These are phyloP conservation scores for Coracias cyanogaster DNA, from an alignment of 2,797 vertebrate species.

Conservation along the genomic window DNA sequence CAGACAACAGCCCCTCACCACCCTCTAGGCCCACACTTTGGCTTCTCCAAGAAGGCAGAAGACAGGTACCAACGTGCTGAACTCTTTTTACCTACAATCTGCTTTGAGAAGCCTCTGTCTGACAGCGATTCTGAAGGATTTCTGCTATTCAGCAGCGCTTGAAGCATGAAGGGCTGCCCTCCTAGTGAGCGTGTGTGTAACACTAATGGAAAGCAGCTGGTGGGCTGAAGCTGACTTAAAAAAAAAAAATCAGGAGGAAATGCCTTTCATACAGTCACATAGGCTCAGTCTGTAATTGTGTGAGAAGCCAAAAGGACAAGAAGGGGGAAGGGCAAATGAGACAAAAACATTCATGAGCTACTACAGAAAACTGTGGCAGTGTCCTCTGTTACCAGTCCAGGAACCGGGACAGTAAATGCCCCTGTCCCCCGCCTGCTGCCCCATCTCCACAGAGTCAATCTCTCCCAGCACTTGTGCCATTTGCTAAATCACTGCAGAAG, in stretches of 20 bases:
- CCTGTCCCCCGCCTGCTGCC: not conserved
- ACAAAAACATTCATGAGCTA: not conserved
- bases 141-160: slow-evolving; percentile 30
- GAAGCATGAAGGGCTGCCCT: slow-evolving; percentile 30
- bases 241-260: slow-evolving; percentile 66
- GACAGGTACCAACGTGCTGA: not conserved
- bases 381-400: not conserved
- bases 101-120: slow-evolving; percentile 30
- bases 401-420: not conserved
- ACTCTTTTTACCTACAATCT: not conserved
- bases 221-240: not conserved
- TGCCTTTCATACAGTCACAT: slow-evolving; percentile 73
- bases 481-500: not conserved
- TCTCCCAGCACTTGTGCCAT: not conserved
- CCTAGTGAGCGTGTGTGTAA: slow-evolving; percentile 39
- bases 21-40: not conserved
- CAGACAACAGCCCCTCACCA: not conserved
- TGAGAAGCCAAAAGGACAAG: slow-evolving; percentile 61
- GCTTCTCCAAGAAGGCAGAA: not conserved
- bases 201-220: slow-evolving; percentile 76
- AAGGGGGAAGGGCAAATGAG: slow-evolving; percentile 44
- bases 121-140: slow-evolving; percentile 7
- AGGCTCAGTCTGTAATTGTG: slow-evolving; percentile 58
- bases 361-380: not conserved
- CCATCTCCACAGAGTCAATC: not conserved